Conservation (phyloP, 92 coral and sea anemone genomes). For the Palythoa caribaeorum region DNA sequence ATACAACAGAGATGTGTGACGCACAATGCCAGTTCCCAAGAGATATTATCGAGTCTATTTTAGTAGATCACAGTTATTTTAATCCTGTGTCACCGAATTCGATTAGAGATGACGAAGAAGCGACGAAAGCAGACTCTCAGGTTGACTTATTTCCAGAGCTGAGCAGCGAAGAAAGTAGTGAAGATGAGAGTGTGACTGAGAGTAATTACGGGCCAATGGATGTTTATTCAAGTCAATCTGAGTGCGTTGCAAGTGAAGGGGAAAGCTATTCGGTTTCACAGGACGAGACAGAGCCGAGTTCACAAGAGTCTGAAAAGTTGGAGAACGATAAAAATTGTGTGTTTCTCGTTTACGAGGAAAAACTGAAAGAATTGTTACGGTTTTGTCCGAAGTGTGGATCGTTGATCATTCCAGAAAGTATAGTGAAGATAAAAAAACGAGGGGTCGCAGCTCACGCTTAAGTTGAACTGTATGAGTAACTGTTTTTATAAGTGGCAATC, state of each 20-base stretch:
- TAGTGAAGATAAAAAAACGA: constrained; percentile 24
- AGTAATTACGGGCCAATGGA: too few species aligned
- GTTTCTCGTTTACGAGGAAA: neutral
- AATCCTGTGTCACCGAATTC: neutral
- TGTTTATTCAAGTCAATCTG: neutral
- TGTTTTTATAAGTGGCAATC: constrained; percentile 42
- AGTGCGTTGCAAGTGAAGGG: neutral
- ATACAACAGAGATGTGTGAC: too few species aligned
- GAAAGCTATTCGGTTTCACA: too few species aligned
- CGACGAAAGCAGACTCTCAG: neutral
- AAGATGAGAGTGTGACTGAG: neutral
- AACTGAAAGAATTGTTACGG: constrained; percentile 36
- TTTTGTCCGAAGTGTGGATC: constrained; percentile 46
- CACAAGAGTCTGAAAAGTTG: too few species aligned
- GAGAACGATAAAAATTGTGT: neutral
- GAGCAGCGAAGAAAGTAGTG: neutral
- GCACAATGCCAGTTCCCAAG: too few species aligned
- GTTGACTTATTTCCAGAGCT: neutral
- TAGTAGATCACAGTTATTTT: too few species aligned
- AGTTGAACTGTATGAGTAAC: constrained; percentile 25
- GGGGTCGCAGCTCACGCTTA: constrained; percentile 43
- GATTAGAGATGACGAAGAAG: neutral
- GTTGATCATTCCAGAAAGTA: neutral
- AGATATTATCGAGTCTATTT: too few species aligned
- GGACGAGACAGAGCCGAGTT: too few species aligned